Evolutionary conservation across 2,113 vertebrate genomes (phyloP).

Genomic region (Ammodytes dubius): DNA sequence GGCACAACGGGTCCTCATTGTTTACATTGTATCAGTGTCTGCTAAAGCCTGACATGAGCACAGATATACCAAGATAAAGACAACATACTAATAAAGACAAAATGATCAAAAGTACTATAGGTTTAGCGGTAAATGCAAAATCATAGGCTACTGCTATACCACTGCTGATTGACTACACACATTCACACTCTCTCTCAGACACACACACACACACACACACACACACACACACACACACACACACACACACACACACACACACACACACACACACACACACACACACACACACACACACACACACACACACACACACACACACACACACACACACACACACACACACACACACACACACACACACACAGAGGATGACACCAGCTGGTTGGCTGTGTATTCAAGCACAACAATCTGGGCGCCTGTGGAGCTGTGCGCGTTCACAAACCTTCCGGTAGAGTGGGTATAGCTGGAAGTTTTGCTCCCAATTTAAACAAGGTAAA

Average conservation of each 20-base stretch:
- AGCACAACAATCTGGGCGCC: slow-evolving; percentile 68
- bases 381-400: slow-evolving; percentile 61
- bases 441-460: slow-evolving; percentile 86
- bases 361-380: slow-evolving; percentile 44
- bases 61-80: not conserved
- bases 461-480: slow-evolving; percentile 60
- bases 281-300: not conserved
- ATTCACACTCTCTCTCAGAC: not conserved
- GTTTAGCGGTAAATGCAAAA: too few relatives aligned
- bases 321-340: not conserved
- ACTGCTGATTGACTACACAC: not conserved
- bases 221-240: not conserved
- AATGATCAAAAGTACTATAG: not conserved
- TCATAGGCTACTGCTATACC: not conserved
- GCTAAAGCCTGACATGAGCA: not conserved
- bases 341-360: not conserved
- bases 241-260: not conserved
- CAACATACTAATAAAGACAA: not conserved
- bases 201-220: too few relatives aligned
- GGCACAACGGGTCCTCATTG: not conserved
- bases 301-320: not conserved
- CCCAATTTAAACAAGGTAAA: slow-evolving; percentile 60
- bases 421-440: slow-evolving; percentile 81
- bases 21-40: slow-evolving; percentile 16
- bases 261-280: not conserved